phyloP scores from a whole-genome alignment of 2,797 vertebrate genomes.

The Labroides dimidiatus region DNA sequence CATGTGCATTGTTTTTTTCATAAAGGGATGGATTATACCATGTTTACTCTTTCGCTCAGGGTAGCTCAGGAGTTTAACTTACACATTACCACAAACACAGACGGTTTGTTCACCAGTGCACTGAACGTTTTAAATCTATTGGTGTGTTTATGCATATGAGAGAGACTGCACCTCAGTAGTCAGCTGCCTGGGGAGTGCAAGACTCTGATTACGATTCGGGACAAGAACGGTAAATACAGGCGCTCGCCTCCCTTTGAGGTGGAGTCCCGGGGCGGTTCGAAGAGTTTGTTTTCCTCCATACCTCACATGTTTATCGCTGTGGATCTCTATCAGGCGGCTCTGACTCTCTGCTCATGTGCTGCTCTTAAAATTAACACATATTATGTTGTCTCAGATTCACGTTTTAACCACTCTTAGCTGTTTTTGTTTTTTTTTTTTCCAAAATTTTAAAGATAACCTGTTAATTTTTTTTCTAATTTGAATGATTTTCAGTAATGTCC shows the following conservation, averaged over 20 bases:
- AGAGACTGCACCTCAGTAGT: slow-evolving; percentile 79
- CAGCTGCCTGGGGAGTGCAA: slow-evolving; percentile 72
- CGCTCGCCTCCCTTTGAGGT: slow-evolving; percentile 67
- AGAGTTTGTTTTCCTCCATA: slow-evolving; percentile 56
- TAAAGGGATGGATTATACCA: slow-evolving; percentile 29
- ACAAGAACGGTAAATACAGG: slow-evolving; percentile 80
- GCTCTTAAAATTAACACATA: slow-evolving; percentile 58
- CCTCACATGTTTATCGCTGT: slow-evolving; percentile 55
- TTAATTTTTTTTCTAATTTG: slow-evolving; percentile 1
- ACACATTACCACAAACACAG: slow-evolving; percentile 31
- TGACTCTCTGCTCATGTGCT: slow-evolving; percentile 66
- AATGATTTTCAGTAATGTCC: not conserved
- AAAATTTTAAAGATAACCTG: slow-evolving; percentile 9
- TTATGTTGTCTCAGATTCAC: slow-evolving; percentile 18
- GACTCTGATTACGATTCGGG: slow-evolving; percentile 82
- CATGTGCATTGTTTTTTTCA: not conserved
- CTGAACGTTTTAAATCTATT: slow-evolving; percentile 79
- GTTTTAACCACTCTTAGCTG: slow-evolving; percentile 6
- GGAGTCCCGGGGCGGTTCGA: slow-evolving; percentile 54
- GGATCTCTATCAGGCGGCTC: slow-evolving; percentile 73
- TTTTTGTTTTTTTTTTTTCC: not conserved
- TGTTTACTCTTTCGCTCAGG: slow-evolving; percentile 40
- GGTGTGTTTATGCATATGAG: slow-evolving; percentile 74
- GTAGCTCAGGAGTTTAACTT: slow-evolving; percentile 29
- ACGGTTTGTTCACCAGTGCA: slow-evolving; percentile 45